phyloP scores from a whole-genome alignment of 53 echinoderm and acorn worm species.

The Astropecten irregularis region DNA sequence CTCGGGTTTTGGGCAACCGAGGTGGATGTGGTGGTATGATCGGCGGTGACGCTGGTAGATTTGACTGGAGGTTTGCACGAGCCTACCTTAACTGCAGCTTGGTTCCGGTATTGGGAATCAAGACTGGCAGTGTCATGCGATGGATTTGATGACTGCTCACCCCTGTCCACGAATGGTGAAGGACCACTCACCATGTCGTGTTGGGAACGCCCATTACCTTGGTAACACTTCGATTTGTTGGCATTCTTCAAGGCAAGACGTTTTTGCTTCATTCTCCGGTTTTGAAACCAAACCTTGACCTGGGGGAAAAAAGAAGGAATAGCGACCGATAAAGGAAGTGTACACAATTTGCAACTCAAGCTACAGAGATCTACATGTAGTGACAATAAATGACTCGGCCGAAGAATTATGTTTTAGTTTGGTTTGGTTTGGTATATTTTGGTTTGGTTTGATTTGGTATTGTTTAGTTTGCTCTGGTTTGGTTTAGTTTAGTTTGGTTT shows the following conservation, averaged over 20 bases:
- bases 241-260: conserved; percentile 68
- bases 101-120: background rate
- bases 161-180: background rate
- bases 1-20: background rate
- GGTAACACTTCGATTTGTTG: conserved; percentile 19
- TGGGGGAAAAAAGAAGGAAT: background rate
- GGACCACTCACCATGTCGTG: background rate
- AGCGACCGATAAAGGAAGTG: too few relatives aligned
- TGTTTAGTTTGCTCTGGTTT: too few relatives aligned
- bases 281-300: conserved; percentile 94
- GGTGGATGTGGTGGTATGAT: background rate
- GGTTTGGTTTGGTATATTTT: too few relatives aligned
- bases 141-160: background rate
- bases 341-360: too few relatives aligned
- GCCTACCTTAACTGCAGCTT: background rate
- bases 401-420: too few relatives aligned
- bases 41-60: too few relatives aligned
- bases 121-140: background rate
- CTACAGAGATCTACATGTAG: too few relatives aligned
- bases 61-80: conserved; percentile 3
- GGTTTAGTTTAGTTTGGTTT: too few relatives aligned
- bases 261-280: conserved; percentile 89
- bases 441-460: too few relatives aligned
- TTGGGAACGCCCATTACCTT: background rate
- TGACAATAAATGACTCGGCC: too few relatives aligned